These are phyloP conservation scores for Beris morrisii DNA, from an alignment of 2,888 invertebrate genomes.

Conservation along the genomic window DNA sequence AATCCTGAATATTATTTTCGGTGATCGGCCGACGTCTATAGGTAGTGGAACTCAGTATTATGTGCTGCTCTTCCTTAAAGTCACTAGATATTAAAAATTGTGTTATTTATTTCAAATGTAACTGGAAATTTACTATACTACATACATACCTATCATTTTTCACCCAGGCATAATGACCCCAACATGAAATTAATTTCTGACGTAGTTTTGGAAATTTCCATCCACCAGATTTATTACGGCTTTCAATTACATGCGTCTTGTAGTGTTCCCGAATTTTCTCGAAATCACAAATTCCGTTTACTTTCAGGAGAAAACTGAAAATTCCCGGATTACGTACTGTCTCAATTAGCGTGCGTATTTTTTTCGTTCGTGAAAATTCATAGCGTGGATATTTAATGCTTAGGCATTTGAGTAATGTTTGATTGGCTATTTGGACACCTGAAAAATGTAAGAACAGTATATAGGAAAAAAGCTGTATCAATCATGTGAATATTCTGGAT, in stretches of 20 bases:
- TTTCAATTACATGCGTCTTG: constrained; percentile 58
- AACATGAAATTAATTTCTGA: constrained; percentile 68
- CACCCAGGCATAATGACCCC: constrained; percentile 76
- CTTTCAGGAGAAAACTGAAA: constrained; percentile 67
- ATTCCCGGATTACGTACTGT: constrained; percentile 75
- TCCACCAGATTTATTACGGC: constrained; percentile 61
- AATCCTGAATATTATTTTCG: constrained; percentile 77
- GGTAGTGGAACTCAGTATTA: constrained; percentile 64
- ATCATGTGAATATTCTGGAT: too few relatives aligned
- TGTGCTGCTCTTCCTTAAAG: constrained; percentile 67
- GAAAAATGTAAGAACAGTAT: constrained; percentile 40
- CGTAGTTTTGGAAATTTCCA: constrained; percentile 68
- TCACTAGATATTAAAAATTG: constrained; percentile 42
- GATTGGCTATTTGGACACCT: constrained; percentile 62
- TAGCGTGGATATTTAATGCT: constrained; percentile 63
- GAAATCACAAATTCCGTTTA: constrained; percentile 64
- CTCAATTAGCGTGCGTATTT: constrained; percentile 69
- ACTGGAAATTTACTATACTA: neutral
- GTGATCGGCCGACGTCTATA: constrained; percentile 71
- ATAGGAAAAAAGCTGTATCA: too few relatives aligned
- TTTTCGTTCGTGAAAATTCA: constrained; percentile 64
- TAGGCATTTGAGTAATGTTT: constrained; percentile 61
- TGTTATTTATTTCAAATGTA: neutral
- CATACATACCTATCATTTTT: constrained; percentile 58
- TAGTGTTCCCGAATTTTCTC: constrained; percentile 60